Conservation (phyloP, 2,797 vertebrate genomes). For the Takifugu rubripes region DNA sequence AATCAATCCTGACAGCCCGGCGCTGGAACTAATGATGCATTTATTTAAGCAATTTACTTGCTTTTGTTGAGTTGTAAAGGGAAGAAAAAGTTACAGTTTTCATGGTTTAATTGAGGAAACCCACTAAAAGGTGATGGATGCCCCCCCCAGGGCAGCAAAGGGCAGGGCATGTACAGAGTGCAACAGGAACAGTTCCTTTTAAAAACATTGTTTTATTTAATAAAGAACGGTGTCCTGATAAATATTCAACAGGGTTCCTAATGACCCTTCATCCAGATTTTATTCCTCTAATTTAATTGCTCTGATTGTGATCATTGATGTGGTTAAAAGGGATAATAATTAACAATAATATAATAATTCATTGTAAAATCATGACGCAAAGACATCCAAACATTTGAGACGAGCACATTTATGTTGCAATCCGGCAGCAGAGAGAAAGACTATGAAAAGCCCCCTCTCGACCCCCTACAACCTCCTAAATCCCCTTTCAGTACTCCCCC, state of each 20-base stretch:
- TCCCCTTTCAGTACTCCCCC: constrained; percentile 44
- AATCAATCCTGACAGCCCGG: constrained; percentile 67
- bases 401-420: constrained; percentile 8
- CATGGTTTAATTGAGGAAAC: constrained; percentile 73
- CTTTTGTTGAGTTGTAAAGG: constrained; percentile 56
- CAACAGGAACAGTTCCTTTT: too few species aligned
- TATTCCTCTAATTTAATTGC: too few species aligned
- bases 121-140: constrained; percentile 75
- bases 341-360: too few species aligned
- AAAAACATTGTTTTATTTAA: neutral
- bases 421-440: constrained; percentile 23
- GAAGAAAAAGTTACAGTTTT: constrained; percentile 59
- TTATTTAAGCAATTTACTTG: constrained; percentile 69
- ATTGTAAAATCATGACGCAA: too few species aligned
- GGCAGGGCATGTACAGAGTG: constrained; percentile 30
- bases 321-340: too few species aligned
- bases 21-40: constrained; percentile 76
- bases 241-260: neutral
- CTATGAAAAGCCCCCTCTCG: constrained; percentile 27
- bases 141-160: constrained; percentile 48
- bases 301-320: too few species aligned
- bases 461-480: constrained; percentile 37
- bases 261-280: neutral
- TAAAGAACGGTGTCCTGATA: too few species aligned
- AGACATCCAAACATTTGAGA: neutral